A percentile compares a stretch with the other conserved stretches of the same genome.
phyloP scores from a whole-genome alignment of 2,797 vertebrate genomes.

The Steatocranus sp. region DNA sequence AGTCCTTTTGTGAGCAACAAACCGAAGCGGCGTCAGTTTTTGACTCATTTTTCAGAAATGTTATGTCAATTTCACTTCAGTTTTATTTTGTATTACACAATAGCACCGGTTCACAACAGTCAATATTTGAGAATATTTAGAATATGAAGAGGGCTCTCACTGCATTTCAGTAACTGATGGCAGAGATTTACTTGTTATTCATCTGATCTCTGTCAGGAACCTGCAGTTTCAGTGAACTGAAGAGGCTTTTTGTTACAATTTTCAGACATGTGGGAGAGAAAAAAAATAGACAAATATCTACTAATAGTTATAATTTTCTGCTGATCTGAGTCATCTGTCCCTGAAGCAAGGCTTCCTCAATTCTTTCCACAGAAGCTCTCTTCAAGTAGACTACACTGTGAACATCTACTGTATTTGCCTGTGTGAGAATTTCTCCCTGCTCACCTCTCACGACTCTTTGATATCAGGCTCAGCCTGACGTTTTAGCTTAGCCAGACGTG shows the following conservation, averaged over 20 bases:
- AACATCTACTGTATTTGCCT: neutral
- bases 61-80: neutral
- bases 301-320: neutral
- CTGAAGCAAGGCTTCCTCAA: neutral
- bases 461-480: neutral
- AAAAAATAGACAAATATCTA: neutral
- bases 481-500: neutral
- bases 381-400: neutral
- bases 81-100: neutral
- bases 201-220: neutral
- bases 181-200: fast-evolving
- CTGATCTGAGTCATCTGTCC: neutral
- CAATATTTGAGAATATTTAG: neutral
- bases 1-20: neutral
- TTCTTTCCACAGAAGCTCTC: neutral
- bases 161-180: neutral
- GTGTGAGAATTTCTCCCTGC: neutral
- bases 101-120: neutral
- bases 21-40: neutral
- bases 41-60: neutral
- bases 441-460: conserved; percentile 1
- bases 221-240: neutral
- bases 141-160: neutral
- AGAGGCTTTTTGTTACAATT: neutral
- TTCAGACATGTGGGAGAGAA: neutral